These are phyloP conservation scores for Plutomurus gul DNA, from an alignment of 1,140 invertebrate species.

Conservation along the genomic window DNA sequence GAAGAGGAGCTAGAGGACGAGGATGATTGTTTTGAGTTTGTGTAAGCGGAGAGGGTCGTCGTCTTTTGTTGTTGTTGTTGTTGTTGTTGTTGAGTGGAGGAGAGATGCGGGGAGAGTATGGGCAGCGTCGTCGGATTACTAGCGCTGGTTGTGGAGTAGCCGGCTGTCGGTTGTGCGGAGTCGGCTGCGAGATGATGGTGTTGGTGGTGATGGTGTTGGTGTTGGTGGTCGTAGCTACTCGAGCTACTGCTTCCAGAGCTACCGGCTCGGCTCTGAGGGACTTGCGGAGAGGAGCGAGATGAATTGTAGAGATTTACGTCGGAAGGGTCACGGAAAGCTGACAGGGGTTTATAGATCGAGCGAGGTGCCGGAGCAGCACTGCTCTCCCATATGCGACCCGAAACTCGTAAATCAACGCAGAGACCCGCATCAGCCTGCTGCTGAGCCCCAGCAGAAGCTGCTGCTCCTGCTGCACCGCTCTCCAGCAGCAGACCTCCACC, in stretches of 20 bases:
- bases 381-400: conserved; percentile 53
- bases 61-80: background rate
- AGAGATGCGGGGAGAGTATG: background rate
- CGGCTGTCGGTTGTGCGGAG: background rate
- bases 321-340: conserved; percentile 54
- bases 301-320: conserved; percentile 54
- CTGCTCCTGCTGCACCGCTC: conserved; percentile 1
- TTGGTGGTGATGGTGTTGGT: background rate
- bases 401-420: conserved; percentile 54
- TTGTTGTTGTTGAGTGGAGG: too few relatives aligned
- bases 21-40: background rate
- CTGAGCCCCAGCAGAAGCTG: background rate
- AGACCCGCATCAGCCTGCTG: conserved; percentile 33
- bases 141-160: background rate
- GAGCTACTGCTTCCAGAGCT: background rate
- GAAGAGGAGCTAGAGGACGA: conserved; percentile 13
- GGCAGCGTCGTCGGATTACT: background rate
- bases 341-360: conserved; percentile 53
- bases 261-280: conserved; percentile 18
- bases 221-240: background rate
- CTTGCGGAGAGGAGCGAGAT: conserved; percentile 47
- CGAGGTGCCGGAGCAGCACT: conserved; percentile 44
- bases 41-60: background rate
- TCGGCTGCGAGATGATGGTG: background rate
- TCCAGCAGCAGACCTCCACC: background rate